These are phyloP conservation scores for Tarsius wallacei DNA, from an alignment of 2,797 vertebrate species.

Conservation along the genomic window DNA sequence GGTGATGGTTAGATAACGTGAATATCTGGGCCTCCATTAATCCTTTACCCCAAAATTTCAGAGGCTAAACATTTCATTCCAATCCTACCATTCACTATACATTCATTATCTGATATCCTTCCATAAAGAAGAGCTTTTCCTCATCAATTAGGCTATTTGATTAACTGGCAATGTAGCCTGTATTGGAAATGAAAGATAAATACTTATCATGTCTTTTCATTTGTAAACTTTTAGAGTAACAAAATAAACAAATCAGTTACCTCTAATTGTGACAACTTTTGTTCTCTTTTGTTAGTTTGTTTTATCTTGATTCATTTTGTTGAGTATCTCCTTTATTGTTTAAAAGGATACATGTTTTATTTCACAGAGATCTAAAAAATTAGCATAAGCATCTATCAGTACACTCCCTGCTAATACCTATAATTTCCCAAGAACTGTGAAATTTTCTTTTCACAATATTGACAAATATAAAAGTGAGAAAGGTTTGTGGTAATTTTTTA, in stretches of 20 bases:
- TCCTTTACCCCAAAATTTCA: not conserved
- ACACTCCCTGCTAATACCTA: not conserved
- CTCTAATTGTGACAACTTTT: not conserved
- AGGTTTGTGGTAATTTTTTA: not conserved
- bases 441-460: not conserved
- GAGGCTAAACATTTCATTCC: not conserved
- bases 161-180: not conserved
- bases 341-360: not conserved
- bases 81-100: accelerated
- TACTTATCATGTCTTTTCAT: not conserved
- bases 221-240: not conserved
- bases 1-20: accelerated
- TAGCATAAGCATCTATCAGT: not conserved
- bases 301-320: not conserved
- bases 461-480: not conserved
- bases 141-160: not conserved
- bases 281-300: not conserved
- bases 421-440: not conserved
- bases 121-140: not conserved
- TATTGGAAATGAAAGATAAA: not conserved
- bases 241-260: not conserved
- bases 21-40: not conserved
- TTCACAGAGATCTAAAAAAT: not conserved
- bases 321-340: not conserved
- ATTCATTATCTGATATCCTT: not conserved